Percentiles rank a stretch among this genome's conserved stretches.
phyloP scores from a whole-genome alignment of 2,888 invertebrate species.

The Zhuqinia jingwanae region DNA sequence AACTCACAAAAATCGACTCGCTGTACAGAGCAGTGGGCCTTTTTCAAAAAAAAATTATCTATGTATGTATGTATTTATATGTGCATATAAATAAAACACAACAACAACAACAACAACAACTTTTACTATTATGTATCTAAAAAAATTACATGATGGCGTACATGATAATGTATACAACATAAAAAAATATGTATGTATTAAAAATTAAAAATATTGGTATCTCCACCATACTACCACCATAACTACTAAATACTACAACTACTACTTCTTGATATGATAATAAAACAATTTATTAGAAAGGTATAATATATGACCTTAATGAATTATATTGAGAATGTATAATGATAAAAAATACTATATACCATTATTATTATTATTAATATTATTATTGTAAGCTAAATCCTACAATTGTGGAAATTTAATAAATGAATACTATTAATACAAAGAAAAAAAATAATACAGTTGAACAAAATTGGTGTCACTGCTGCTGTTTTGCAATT shows the following conservation, averaged over 20 bases:
- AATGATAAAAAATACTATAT: slow-evolving; percentile 15
- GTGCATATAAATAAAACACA: too few species aligned
- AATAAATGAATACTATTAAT: slow-evolving; percentile 53
- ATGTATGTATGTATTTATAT: too few species aligned
- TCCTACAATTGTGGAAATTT: slow-evolving; percentile 63
- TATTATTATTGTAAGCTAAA: slow-evolving; percentile 45
- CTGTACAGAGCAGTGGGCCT: too few species aligned
- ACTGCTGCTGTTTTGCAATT: neutral
- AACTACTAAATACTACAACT: neutral
- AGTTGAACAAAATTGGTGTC: too few species aligned
- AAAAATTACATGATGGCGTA: too few species aligned
- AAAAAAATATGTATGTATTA: neutral
- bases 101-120: too few species aligned
- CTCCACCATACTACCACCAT: slow-evolving; percentile 17
- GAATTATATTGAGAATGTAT: slow-evolving; percentile 65
- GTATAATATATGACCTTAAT: slow-evolving; percentile 62
- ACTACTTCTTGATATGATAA: slow-evolving; percentile 65
- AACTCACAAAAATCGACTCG: too few species aligned
- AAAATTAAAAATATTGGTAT: slow-evolving; percentile 14
- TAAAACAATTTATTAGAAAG: slow-evolving; percentile 52
- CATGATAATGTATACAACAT: too few species aligned
- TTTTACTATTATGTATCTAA: too few species aligned
- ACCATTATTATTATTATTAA: neutral
- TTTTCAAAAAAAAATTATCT: too few species aligned
- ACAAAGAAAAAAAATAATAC: slow-evolving; percentile 6